Evolutionary conservation across 2,113 vertebrate genomes (phyloP).

Genomic region (Caranx melampygus): DNA sequence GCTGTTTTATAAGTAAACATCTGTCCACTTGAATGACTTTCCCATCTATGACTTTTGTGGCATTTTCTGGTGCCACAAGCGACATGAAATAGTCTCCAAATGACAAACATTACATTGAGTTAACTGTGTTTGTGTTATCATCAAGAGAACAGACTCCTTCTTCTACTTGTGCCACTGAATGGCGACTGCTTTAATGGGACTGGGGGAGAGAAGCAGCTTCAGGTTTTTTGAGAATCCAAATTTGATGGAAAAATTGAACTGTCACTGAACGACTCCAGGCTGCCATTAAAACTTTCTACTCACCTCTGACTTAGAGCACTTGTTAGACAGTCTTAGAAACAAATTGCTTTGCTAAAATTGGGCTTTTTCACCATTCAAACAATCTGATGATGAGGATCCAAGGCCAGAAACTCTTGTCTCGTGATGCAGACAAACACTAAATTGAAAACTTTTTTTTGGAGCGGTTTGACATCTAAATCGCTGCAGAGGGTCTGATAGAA

Average conservation of each 20-base stretch:
- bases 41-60: not conserved
- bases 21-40: not conserved
- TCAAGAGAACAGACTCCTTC: not conserved
- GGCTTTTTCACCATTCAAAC: not conserved
- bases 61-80: not conserved
- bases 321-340: not conserved
- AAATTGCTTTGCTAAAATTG: not conserved
- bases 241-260: not conserved
- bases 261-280: not conserved
- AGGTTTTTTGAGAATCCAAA: not conserved
- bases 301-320: not conserved
- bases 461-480: not conserved
- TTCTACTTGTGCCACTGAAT: not conserved
- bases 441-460: not conserved
- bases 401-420: not conserved
- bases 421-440: too few species aligned
- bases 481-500: too few species aligned
- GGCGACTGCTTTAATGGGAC: not conserved
- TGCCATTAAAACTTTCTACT: not conserved
- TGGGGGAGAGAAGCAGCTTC: not conserved
- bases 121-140: not conserved
- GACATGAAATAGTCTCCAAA: not conserved
- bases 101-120: not conserved
- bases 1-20: not conserved
- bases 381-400: not conserved